Percentiles rank a stretch among this genome's conserved stretches.
Evolutionary conservation across 2,113 vertebrate species (phyloP).

Genomic region (Amphilophus citrinellus): DNA sequence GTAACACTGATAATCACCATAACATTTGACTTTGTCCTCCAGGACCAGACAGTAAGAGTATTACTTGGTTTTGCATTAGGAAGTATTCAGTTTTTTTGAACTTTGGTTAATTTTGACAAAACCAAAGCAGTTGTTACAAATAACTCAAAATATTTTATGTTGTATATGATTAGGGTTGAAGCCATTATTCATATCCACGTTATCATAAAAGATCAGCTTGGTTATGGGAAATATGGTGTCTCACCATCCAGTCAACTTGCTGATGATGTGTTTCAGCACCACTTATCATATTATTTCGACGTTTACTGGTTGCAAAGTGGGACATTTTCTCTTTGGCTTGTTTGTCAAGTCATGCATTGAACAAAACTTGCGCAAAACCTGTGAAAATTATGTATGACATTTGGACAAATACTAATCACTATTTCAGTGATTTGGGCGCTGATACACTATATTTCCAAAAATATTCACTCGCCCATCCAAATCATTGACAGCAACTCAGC

Average conservation of each 20-base stretch:
- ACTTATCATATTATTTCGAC: neutral
- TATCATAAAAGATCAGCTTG: neutral
- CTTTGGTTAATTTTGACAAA: neutral
- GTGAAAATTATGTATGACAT: no score
- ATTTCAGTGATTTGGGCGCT: neutral
- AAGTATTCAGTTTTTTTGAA: neutral
- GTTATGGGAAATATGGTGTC: neutral
- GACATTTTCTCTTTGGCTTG: no score
- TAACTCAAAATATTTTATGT: neutral
- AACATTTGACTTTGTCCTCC: neutral
- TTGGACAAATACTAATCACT: neutral
- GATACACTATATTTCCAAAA: no score
- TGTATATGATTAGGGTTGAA: neutral
- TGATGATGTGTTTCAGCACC: neutral
- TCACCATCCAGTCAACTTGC: neutral
- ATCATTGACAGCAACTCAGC: no score
- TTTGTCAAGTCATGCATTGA: neutral
- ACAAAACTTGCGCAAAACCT: neutral
- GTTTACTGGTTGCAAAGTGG: neutral
- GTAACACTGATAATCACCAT: neutral
- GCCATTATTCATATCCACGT: neutral
- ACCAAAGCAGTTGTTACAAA: neutral
- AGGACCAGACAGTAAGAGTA: neutral
- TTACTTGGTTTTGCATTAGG: neutral
- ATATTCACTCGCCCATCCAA: no score